phyloP scores from a whole-genome alignment of 2,888 invertebrate genomes.

The Calameuta pallipes region DNA sequence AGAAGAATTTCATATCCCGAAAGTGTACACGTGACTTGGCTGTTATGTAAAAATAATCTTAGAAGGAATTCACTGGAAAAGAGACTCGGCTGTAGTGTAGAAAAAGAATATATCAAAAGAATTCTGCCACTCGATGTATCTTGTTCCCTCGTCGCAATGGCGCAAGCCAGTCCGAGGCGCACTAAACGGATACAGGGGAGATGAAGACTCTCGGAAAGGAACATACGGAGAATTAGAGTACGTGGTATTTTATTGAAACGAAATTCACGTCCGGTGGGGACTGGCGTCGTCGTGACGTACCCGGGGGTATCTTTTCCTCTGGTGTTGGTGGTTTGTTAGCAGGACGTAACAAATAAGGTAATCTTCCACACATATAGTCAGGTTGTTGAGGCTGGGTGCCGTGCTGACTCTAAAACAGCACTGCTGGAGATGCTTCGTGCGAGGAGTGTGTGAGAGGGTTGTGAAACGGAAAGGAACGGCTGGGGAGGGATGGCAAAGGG shows the following conservation, averaged over 20 bases:
- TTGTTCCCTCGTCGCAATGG: constrained; percentile 10
- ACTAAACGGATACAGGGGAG: neutral
- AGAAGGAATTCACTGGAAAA: neutral
- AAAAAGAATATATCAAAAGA: neutral
- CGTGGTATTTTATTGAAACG: constrained; percentile 32
- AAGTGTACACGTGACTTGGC: neutral
- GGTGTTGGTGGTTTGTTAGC: constrained; percentile 60
- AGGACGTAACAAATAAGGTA: constrained; percentile 63
- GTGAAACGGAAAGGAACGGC: constrained; percentile 7
- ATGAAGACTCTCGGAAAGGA: neutral
- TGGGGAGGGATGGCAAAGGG: neutral
- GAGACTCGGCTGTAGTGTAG: neutral
- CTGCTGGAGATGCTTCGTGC: constrained; percentile 11
- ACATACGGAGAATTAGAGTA: neutral
- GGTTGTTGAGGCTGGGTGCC: constrained; percentile 54
- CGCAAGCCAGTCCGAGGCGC: neutral
- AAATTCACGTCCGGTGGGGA: constrained; percentile 26
- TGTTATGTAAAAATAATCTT: neutral
- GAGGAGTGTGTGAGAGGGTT: constrained; percentile 16
- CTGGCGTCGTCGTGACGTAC: constrained; percentile 27
- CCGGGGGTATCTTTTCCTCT: constrained; percentile 40
- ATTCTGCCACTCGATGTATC: constrained; percentile 2
- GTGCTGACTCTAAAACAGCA: constrained; percentile 56
- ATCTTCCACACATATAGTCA: constrained; percentile 60
- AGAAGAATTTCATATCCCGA: neutral